These are phyloP conservation scores for Miltochrista miniata DNA, from an alignment of 2,888 invertebrate genomes.

Conservation along the genomic window DNA sequence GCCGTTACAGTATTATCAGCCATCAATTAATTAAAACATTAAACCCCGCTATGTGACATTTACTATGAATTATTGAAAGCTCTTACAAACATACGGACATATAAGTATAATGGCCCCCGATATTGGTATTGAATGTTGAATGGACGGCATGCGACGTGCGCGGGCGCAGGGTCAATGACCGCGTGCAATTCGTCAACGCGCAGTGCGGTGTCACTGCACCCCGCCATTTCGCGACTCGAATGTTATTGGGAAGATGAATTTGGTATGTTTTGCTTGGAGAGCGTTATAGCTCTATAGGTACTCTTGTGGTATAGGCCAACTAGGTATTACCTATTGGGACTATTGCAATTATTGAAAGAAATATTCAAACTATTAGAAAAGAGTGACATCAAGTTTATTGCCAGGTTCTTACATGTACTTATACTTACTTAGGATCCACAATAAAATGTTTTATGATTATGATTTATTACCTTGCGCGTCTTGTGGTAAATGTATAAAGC, in stretches of 20 bases:
- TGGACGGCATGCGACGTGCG: conserved; percentile 28
- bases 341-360: too few relatives aligned
- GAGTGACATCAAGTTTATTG: too few relatives aligned
- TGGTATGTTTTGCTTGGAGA: background rate
- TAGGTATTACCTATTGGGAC: too few relatives aligned
- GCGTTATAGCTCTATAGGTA: background rate
- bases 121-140: conserved; percentile 28
- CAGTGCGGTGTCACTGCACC: conserved; percentile 31
- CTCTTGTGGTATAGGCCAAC: too few relatives aligned
- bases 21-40: background rate
- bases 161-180: conserved; percentile 31
- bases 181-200: conserved; percentile 43
- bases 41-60: background rate
- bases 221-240: conserved; percentile 15
- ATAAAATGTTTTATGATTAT: too few relatives aligned
- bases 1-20: too few relatives aligned
- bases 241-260: background rate
- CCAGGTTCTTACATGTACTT: too few relatives aligned
- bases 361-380: too few relatives aligned
- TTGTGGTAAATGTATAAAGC: too few relatives aligned
- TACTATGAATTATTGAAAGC: background rate
- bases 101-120: conserved; percentile 1
- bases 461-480: too few relatives aligned
- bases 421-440: too few relatives aligned
- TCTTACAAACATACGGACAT: background rate